phyloP scores from a whole-genome alignment of 2,888 invertebrate genomes.

The Kryphioiulus occultus region DNA sequence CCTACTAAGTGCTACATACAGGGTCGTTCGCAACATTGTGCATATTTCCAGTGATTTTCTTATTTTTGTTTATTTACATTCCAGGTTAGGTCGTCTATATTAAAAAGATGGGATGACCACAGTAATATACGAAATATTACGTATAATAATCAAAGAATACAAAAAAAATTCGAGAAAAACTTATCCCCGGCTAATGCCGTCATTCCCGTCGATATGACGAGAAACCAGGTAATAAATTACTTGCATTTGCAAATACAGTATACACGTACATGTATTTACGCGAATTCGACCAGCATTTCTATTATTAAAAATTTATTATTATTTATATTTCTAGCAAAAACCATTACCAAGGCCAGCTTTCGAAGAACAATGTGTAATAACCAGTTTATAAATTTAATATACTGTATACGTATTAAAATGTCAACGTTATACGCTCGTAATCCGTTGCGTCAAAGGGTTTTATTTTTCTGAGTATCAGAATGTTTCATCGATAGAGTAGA shows the following conservation, averaged over 20 bases:
- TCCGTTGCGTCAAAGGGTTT: neutral
- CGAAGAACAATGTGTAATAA: constrained; percentile 16
- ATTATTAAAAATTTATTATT: too few relatives aligned
- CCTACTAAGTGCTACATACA: too few relatives aligned
- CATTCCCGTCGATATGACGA: neutral
- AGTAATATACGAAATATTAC: constrained; percentile 8
- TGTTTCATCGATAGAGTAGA: neutral
- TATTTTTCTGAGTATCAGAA: neutral
- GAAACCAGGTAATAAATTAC: neutral
- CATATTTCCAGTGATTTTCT: too few relatives aligned
- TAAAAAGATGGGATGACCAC: constrained; percentile 15
- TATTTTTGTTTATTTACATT: neutral
- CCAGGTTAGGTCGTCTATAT: neutral
- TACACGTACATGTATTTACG: too few relatives aligned
- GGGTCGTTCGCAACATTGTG: too few relatives aligned
- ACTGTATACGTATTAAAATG: neutral
- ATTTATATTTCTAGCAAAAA: neutral
- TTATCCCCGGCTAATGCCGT: neutral
- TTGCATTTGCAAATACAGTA: too few relatives aligned
- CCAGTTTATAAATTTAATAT: neutral
- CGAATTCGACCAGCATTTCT: too few relatives aligned
- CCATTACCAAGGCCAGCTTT: neutral
- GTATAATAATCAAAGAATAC: neutral
- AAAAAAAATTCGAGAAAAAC: neutral
- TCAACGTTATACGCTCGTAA: neutral